phyloP scores from a whole-genome alignment of 2,888 invertebrate species.

The Parnassius smintheus region DNA sequence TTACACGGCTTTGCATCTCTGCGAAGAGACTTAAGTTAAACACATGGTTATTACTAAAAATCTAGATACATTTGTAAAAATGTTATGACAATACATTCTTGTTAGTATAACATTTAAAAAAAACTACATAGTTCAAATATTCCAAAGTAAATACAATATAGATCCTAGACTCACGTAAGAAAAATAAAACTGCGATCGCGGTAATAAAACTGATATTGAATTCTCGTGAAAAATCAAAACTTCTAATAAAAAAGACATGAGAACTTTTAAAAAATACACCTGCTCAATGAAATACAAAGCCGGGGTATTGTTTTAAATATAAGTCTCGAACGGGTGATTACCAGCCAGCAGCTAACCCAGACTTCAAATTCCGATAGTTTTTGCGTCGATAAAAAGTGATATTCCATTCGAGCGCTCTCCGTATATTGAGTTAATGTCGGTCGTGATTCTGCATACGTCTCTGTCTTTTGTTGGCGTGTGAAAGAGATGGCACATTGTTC shows the following conservation, averaged over 20 bases:
- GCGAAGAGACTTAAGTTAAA: too few relatives aligned
- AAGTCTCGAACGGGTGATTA: slow-evolving; percentile 70
- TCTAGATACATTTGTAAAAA: too few relatives aligned
- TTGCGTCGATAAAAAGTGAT: slow-evolving; percentile 78
- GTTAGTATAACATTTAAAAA: too few relatives aligned
- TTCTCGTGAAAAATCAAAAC: slow-evolving; percentile 64
- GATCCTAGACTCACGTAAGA: slow-evolving; percentile 62
- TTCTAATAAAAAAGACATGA: slow-evolving; percentile 41
- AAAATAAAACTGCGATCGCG: slow-evolving; percentile 63
- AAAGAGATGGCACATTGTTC: slow-evolving; percentile 65
- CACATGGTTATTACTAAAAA: too few relatives aligned
- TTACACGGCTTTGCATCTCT: too few relatives aligned
- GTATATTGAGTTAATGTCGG: slow-evolving; percentile 78
- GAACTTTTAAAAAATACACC: slow-evolving; percentile 72
- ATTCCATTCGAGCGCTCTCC: slow-evolving; percentile 74
- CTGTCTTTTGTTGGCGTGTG: slow-evolving; percentile 47
- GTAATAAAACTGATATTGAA: slow-evolving; percentile 56
- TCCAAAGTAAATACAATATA: neutral
- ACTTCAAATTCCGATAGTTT: slow-evolving; percentile 78
- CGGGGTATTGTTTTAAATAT: slow-evolving; percentile 75
- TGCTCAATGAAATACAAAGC: slow-evolving; percentile 71
- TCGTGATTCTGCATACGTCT: slow-evolving; percentile 70
- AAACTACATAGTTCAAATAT: too few relatives aligned
- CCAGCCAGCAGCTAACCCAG: slow-evolving; percentile 64
- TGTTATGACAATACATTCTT: too few relatives aligned